phyloP scores from a whole-genome alignment of 2,888 invertebrate species.

The Gonocerus acuteangulatus region DNA sequence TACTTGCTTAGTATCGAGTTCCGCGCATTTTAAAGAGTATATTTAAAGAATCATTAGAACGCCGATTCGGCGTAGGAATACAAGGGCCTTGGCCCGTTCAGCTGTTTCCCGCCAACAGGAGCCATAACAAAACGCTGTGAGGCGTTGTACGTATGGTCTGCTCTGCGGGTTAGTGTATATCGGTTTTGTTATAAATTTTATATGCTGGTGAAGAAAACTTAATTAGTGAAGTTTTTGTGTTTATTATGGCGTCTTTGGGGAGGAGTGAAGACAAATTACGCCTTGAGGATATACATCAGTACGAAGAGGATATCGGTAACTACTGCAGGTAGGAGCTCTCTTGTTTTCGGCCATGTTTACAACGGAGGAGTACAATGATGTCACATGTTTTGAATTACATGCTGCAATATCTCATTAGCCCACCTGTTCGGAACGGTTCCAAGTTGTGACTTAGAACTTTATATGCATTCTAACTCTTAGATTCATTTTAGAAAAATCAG shows the following conservation, averaged over 20 bases:
- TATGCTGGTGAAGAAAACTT: constrained; percentile 28
- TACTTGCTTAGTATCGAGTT: too few species aligned
- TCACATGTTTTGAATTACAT: constrained; percentile 28
- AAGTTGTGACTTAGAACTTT: background rate
- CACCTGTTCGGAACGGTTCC: background rate
- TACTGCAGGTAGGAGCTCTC: constrained; percentile 38
- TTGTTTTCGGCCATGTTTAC: constrained; percentile 32
- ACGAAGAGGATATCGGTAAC: constrained; percentile 39
- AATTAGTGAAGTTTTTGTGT: constrained; percentile 32
- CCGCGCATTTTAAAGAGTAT: background rate
- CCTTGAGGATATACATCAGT: constrained; percentile 39
- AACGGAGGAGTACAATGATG: constrained; percentile 22
- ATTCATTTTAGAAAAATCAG: background rate
- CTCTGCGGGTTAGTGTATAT: constrained; percentile 28
- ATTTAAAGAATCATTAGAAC: background rate
- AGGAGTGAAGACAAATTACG: constrained; percentile 39
- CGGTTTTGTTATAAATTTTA: constrained; percentile 32
- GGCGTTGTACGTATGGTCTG: constrained; percentile 47
- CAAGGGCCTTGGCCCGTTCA: constrained; percentile 39
- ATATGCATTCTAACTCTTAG: background rate
- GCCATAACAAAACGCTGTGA: constrained; percentile 54
- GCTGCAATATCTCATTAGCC: background rate
- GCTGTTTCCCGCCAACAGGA: constrained; percentile 64
- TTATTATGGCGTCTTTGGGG: constrained; percentile 38
- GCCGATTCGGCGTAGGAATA: constrained; percentile 13